These are phyloP conservation scores for Gavia stellata DNA, from an alignment of 2,113 vertebrate species.

Conservation along the genomic window DNA sequence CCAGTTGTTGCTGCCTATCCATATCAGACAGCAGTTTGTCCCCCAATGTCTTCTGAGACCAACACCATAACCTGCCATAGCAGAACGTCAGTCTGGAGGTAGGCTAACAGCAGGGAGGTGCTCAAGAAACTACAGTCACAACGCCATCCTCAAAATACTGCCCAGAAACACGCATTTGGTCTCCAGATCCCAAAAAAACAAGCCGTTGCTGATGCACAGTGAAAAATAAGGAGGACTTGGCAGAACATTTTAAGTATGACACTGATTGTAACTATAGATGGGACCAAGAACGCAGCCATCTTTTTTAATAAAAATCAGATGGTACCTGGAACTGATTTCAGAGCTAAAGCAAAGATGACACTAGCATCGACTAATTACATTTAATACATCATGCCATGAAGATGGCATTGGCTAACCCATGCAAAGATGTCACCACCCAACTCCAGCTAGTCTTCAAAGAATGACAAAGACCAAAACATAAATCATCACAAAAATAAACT, in stretches of 20 bases:
- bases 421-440: neutral
- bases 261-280: neutral
- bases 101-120: neutral
- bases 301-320: neutral
- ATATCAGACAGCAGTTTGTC: neutral
- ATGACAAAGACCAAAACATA: neutral
- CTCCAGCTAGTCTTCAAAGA: neutral
- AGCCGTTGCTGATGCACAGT: neutral
- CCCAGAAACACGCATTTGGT: neutral
- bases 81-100: neutral
- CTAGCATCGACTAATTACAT: neutral
- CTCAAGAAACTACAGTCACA: neutral
- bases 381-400: neutral
- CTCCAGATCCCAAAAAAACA: neutral
- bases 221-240: neutral
- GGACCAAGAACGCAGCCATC: neutral
- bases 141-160: neutral
- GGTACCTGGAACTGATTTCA: neutral
- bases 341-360: neutral
- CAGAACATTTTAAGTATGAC: neutral
- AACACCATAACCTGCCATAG: neutral
- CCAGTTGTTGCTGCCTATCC: neutral
- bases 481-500: neutral
- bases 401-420: neutral
- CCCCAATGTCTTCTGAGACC: neutral